Base-by-base conservation (phyloP, 35 echinoderm and acorn worm species). In the Acanthaster planci region DNA sequence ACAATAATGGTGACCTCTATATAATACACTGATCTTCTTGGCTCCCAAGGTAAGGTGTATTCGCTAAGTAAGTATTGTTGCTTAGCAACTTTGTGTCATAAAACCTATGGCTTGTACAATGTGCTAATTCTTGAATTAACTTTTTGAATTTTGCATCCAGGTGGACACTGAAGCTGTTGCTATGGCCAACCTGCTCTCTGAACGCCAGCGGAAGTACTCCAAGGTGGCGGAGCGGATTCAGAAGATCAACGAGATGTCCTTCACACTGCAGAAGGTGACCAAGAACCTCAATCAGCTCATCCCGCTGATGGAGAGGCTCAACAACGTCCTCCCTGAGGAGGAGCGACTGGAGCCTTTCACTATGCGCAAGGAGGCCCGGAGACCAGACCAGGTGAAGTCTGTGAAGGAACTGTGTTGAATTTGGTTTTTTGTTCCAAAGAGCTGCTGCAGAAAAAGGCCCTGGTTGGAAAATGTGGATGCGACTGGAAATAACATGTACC, bases 181-280 rank as follows among this genome's bases (percentile, higher is more conserved):
- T 32, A 91, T 98, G 42, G 93, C 88, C 75, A 60, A 55, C 2
- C 54, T 80, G 9, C 78, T 98, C 31, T 59, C 88, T 2, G 95
- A 98, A 42, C 79, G 95, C n/a, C 86, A 92, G 53, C 90, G 85
- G 35, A 84, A 87, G 50, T 98, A 91, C 56, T 91, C 92, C 40
- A 98, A 98, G 68, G 83, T 94, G 35, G 88, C 95, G 0, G 95
- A 98, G 82, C 91, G 93, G 47, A 94, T 98, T 5, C 92, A 93
- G 67, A 98, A 98, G 58, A 93, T 98, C 58, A 89, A 90, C 0
- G 95, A 98, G 15, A 98, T 98, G 95, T 98, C 95, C 40, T 51
- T 40, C 37, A 81, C 89, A 9, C 14, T 98, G 29, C 85, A 92
- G 50, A 80, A 92, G 8, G 84, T 98, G 3, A 88, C 93, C 52